These are phyloP conservation scores for Miniopterus natalensis DNA, from an alignment of 2,113 vertebrate genomes.

Conservation along the genomic window DNA sequence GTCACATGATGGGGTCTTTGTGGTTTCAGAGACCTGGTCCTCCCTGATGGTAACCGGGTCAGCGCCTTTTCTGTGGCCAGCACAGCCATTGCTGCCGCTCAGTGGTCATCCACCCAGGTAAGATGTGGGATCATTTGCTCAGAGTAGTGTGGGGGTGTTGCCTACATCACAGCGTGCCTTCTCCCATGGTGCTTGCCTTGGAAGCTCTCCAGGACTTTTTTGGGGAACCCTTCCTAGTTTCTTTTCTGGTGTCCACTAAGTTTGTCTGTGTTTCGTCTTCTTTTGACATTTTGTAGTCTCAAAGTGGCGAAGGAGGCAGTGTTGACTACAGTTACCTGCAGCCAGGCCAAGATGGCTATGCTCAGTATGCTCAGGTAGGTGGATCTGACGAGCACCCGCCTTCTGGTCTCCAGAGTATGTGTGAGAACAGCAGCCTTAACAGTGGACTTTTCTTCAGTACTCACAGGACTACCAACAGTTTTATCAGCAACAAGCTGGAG, in stretches of 20 bases:
- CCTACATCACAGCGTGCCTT: background rate
- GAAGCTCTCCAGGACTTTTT: background rate
- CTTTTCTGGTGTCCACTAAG: background rate
- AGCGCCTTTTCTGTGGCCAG: conserved; percentile 99
- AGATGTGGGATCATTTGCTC: background rate
- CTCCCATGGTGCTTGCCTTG: background rate
- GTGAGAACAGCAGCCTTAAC: conserved; percentile 46
- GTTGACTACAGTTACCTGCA: conserved; percentile 95
- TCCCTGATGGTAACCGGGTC: conserved; percentile 97
- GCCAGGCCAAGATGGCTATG: conserved; percentile 93
- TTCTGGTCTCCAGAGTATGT: background rate
- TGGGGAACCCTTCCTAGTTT: background rate
- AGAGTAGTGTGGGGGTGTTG: background rate
- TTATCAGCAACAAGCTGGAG: conserved; percentile 92
- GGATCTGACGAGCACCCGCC: background rate
- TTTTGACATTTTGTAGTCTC: conserved; percentile 88
- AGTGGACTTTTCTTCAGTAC: conserved; percentile 78
- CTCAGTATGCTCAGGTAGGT: conserved; percentile 93
- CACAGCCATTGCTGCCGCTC: conserved; percentile 98
- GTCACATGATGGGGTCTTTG: conserved; percentile 48
- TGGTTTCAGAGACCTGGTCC: conserved; percentile 94
- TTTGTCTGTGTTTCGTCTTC: conserved; percentile 27
- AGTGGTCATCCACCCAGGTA: conserved; percentile 99
- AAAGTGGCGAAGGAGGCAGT: conserved; percentile 92
- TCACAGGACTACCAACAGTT: conserved; percentile 95